phyloP scores from a whole-genome alignment of 1,140 invertebrate genomes.

The Polyergus mexicanus region DNA sequence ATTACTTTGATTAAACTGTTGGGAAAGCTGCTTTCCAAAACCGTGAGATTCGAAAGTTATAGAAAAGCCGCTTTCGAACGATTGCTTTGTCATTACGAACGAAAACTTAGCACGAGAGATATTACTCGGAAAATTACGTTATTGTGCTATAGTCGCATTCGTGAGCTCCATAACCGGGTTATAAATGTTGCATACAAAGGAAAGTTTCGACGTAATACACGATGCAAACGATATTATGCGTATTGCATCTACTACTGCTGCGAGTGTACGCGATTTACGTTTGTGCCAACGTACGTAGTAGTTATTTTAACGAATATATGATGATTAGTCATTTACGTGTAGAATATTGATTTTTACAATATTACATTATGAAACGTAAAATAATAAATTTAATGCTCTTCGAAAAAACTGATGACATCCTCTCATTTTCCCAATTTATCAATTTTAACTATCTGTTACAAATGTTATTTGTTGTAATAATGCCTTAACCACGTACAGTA shows the following conservation, averaged over 20 bases:
- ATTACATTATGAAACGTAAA: neutral
- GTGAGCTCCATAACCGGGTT: conserved; percentile 16
- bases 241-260: conserved; percentile 36
- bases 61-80: conserved; percentile 53
- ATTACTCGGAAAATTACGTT: conserved; percentile 59
- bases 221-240: conserved; percentile 62
- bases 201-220: conserved; percentile 33
- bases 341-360: conserved; percentile 6
- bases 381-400: neutral
- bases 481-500: neutral
- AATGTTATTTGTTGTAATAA: neutral
- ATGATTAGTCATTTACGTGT: neutral
- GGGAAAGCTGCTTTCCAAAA: conserved; percentile 24
- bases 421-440: neutral
- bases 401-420: neutral
- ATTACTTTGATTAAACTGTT: conserved; percentile 62
- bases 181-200: conserved; percentile 54
- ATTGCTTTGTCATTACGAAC: conserved; percentile 59
- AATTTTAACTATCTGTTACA: neutral
- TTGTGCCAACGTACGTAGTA: neutral
- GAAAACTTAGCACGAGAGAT: conserved; percentile 61
- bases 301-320: conserved; percentile 6
- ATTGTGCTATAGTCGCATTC: conserved; percentile 44
- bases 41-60: conserved; percentile 7
- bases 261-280: conserved; percentile 15